Evolutionary conservation across 1,140 invertebrate genomes (phyloP), one percentile per base, ranked within the genome.

Genomic region (Dolichoris vasculosae): DNA sequence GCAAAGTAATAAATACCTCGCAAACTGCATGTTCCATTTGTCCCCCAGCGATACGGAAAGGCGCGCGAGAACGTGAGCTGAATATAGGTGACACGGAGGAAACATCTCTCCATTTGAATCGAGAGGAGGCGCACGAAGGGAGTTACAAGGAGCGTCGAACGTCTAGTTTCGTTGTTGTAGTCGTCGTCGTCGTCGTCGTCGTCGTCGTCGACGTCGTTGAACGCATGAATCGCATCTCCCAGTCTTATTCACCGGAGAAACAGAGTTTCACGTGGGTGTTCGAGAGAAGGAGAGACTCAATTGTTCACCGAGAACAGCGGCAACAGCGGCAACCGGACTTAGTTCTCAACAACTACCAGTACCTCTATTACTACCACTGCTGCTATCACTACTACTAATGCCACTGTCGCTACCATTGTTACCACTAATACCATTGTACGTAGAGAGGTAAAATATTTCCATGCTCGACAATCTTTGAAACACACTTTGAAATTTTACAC

Each of bases 1-100:
- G 48, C 35, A 35, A 32, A 64, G 79, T 82, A 86, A 82, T 86
- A 86, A 86, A 86, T 86, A 78, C 55, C 69, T 77, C 35, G 79
- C 55, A 77, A 86, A 82, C 69, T 67, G 84, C 73, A 76, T 55
- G 78, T 82, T 76, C 46, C 84, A 82, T 86, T 86, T 76, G 79
- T 67, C 48, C 69, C 26, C 9, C 9, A 13, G 40, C 84, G 84
- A 85, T 81, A 85, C 67, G 67, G 78, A 64, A 73, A 77, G 80
- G 11, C 71, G 59, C 46, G 35, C 75, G 48, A 32, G 64, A 85
- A 23, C 83, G 63, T 81, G 79, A 86, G 43, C 51, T 82, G 71
- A 82, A 82, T 86, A 77, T 77, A 81, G 71, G 71, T 75, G 84
- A 86, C 84, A 38, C 55, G 79, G 40, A 85, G 84, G 69, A 85